Evolutionary conservation across 37 sponge, comb jelly and placozoan genomes (phyloP), one percentile per base, ranked within the genome.

Genomic region (Petrosia ficiformis): DNA sequence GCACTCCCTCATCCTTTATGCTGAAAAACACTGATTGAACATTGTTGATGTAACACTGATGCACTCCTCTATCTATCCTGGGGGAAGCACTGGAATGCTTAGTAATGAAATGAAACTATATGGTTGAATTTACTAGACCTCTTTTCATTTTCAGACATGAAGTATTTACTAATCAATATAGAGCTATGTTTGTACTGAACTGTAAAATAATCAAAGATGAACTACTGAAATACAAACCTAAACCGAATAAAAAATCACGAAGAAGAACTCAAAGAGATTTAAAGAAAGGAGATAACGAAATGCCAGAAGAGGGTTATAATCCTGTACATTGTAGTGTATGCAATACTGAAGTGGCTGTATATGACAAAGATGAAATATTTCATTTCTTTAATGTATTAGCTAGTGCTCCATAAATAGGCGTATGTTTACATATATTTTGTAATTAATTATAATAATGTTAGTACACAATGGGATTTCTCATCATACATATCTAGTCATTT

Each of bases 161-260:
- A 19, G 28, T 57, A 0, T 96, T 93, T 66, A 58, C 71, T 52
- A 87, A 82, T 44, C 97, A 96, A 73, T 96, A 86, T 39, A 73
- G 97, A 22, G 97, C 97, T 44, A 96, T 96, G 94, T 96, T 96
- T 90, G 95, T 96, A 4, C 25, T 90, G 72, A 93, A 96, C 76
- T 96, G 97, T 42, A 38, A 48, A 4, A 42, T 93, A 8, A 16
- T 80, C 59, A 80, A 41, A 48, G 92, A 90, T 48, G 89, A 96
- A 54, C 78, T 78, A 0, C 89, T 96, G 48, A 67, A 39, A 41
- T 88, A 92, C 75, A 75, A 76, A 34, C 75, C 83, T 10, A 88
- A 85, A 39, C 70, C 69, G 57, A 56, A 77, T 36, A 90, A 87
- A 69, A 82, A 59, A 36, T 58, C 43, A 0, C 70, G 73, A 42